These are phyloP conservation scores for Phragmatobia fuliginosa DNA, from an alignment of 2,888 invertebrate species.

Conservation along the genomic window DNA sequence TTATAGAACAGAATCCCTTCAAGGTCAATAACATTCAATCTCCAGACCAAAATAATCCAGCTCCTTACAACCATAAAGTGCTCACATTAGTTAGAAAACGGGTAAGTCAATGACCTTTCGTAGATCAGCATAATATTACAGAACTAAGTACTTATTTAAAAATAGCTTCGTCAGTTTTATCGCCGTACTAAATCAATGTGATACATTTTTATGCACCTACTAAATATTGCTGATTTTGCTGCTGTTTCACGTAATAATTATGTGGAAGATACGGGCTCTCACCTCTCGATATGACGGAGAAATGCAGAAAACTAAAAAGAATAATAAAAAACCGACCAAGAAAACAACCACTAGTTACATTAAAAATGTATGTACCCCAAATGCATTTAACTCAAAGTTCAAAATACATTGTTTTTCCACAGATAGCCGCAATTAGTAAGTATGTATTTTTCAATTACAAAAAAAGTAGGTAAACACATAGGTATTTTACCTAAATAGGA, in stretches of 20 bases:
- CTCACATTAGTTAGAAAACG: neutral
- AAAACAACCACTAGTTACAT: no score
- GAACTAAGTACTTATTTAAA: neutral
- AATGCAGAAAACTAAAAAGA: no score
- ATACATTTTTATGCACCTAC: slow-evolving; percentile 38
- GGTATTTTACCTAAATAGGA: slow-evolving; percentile 33
- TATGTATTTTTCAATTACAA: neutral
- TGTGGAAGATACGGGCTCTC: no score
- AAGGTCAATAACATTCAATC: neutral
- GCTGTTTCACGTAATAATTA: no score
- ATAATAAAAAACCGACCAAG: no score
- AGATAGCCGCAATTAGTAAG: neutral
- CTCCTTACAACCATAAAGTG: neutral
- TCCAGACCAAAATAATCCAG: neutral
- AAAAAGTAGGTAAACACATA: neutral
- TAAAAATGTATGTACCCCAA: no score
- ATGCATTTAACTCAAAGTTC: no score
- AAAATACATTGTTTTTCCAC: neutral
- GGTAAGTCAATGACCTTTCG: slow-evolving; percentile 1
- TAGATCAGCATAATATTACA: neutral
- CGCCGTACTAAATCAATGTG: slow-evolving; percentile 37
- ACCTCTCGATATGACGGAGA: no score
- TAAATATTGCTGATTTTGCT: no score
- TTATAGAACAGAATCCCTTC: no score
- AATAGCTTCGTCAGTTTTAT: slow-evolving; percentile 17